Evolutionary conservation across 2,797 vertebrate species (phyloP).

Genomic region (Enteromius viviparus): DNA sequence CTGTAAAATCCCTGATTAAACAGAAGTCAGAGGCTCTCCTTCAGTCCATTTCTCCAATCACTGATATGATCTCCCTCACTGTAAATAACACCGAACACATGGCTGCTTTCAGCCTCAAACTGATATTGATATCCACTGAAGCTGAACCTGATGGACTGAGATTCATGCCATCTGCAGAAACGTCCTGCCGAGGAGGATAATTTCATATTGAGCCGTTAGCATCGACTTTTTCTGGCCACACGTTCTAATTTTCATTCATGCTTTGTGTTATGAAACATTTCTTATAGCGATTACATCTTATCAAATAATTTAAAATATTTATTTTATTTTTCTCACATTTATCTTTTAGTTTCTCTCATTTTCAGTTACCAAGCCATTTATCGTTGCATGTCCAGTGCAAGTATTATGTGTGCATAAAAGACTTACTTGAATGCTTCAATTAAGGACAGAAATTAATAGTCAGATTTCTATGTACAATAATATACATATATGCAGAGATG

Average conservation of each 20-base stretch:
- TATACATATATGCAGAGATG: background rate
- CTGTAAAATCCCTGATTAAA: constrained; percentile 37
- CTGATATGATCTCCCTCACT: constrained; percentile 29
- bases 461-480: background rate
- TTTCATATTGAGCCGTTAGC: constrained; percentile 24
- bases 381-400: background rate
- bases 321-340: background rate
- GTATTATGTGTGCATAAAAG: background rate
- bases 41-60: constrained; percentile 26
- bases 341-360: background rate
- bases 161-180: constrained; percentile 30
- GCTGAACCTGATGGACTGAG: constrained; percentile 26
- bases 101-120: constrained; percentile 19
- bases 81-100: constrained; percentile 24
- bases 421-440: background rate
- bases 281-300: background rate
- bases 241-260: background rate
- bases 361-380: background rate
- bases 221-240: constrained; percentile 11
- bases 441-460: background rate
- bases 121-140: constrained; percentile 35
- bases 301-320: background rate
- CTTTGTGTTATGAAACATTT: background rate
- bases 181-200: background rate
- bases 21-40: constrained; percentile 38